Base-by-base conservation (phyloP, 2,797 vertebrate species). In the Chaunax sp. region DNA sequence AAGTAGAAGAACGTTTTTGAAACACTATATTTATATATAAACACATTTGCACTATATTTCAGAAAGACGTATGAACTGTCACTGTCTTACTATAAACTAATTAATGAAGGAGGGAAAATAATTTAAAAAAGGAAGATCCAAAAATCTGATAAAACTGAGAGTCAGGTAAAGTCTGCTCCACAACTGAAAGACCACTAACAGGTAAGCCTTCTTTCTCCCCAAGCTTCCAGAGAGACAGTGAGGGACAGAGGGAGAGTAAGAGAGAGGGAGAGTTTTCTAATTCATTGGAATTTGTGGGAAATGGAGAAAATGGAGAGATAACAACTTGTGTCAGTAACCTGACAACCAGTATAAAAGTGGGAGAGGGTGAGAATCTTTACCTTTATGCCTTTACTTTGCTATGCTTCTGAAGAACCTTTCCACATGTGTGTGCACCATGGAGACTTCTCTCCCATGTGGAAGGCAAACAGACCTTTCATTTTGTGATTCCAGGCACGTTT, bases 401-500 rank as follows among this genome's bases (percentile, higher is more conserved):
- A 8, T 7, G n/a, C 4, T 10, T 10, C 6, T 35, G 33, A 10
- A n/a, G 1, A 28, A 7, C 49, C 10, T 4, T 18, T 14, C 44
- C 13, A 30, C 18, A 15, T 6, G 23, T 33, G 3, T n/a, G 30
- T 11, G 1, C 7, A 15, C 64, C 4, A 13, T 2, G 4, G 47
- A 47, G 52, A 52, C 18, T 4, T 50, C 19, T 19, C 13, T 11
- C 20, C 15, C 10, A 6, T 25, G 33, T 10, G 33, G n/a, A 22
- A 6, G 20, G n/a, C 46, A 19, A 18, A 22, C 46, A 16, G 41
- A n/a, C 22, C 6, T 0, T 26, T 47, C 18, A 5, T 13, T 16
- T 64, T 79, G 2, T 30, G 55, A 80, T 82, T 79, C 64, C 22
- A 46, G 61, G 25, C 84, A 79, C 82, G 52, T 69, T 78, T 72